Evolutionary conservation across 1,140 invertebrate species (phyloP).

Genomic region (Paraescarpia echinospica): DNA sequence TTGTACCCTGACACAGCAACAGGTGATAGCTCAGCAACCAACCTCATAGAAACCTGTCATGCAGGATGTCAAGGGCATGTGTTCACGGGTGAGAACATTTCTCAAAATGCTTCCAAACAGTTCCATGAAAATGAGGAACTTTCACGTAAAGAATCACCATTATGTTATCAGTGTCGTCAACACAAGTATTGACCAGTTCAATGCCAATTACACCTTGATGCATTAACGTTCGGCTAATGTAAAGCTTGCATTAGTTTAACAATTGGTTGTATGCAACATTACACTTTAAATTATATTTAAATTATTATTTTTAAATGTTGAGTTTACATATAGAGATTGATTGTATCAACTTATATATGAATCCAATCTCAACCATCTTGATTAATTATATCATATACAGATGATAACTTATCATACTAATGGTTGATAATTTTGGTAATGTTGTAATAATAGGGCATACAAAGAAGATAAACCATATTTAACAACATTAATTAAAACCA

Average conservation of each 20-base stretch:
- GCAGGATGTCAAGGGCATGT: background rate
- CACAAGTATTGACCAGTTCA: background rate
- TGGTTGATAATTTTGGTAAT: no score
- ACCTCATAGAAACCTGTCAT: background rate
- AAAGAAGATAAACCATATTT: background rate
- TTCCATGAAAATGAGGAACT: background rate
- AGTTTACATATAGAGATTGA: no score
- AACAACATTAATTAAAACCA: background rate
- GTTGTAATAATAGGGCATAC: no score
- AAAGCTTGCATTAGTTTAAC: no score
- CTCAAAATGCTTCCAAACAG: background rate
- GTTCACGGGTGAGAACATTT: background rate
- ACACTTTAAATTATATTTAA: no score
- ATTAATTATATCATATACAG: no score
- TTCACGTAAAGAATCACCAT: background rate
- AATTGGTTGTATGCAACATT: no score
- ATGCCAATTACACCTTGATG: no score
- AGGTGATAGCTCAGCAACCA: background rate
- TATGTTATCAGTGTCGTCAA: background rate
- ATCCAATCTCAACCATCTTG: no score
- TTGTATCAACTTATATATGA: background rate
- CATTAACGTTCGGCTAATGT: no score
- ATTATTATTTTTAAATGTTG: no score
- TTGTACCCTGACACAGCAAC: background rate
- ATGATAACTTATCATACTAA: no score